Evolutionary conservation across 1,140 invertebrate genomes (phyloP).

Genomic region (Heterodera carotae): DNA sequence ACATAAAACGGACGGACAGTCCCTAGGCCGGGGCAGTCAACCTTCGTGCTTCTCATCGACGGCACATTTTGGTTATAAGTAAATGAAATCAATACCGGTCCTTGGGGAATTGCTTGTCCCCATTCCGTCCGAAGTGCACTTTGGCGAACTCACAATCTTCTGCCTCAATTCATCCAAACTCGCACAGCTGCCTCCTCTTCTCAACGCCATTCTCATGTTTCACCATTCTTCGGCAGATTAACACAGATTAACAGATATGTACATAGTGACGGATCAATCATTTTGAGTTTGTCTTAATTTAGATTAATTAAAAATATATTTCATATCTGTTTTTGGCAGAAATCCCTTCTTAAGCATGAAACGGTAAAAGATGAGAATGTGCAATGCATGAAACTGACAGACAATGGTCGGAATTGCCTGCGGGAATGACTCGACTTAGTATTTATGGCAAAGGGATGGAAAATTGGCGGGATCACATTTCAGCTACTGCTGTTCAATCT

Average conservation of each 20-base stretch:
- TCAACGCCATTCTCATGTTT: background rate
- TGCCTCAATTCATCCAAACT: background rate
- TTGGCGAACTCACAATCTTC: background rate
- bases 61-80: too few relatives aligned
- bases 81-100: background rate
- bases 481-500: constrained; percentile 1
- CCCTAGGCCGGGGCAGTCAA: too few relatives aligned
- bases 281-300: too few relatives aligned
- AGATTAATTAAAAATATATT: too few relatives aligned
- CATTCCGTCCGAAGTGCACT: background rate
- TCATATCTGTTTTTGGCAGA: too few relatives aligned
- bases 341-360: too few relatives aligned
- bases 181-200: background rate
- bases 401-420: background rate
- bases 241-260: too few relatives aligned
- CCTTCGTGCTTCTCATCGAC: too few relatives aligned
- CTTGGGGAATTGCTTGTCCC: background rate
- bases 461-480: constrained; percentile 7
- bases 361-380: too few relatives aligned
- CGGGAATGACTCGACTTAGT: background rate
- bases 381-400: background rate
- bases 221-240: background rate
- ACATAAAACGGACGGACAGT: too few relatives aligned
- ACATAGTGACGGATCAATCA: too few relatives aligned
- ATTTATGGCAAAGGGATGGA: background rate